phyloP scores from a whole-genome alignment of 2,797 vertebrate species.

The Mus minutoides region DNA sequence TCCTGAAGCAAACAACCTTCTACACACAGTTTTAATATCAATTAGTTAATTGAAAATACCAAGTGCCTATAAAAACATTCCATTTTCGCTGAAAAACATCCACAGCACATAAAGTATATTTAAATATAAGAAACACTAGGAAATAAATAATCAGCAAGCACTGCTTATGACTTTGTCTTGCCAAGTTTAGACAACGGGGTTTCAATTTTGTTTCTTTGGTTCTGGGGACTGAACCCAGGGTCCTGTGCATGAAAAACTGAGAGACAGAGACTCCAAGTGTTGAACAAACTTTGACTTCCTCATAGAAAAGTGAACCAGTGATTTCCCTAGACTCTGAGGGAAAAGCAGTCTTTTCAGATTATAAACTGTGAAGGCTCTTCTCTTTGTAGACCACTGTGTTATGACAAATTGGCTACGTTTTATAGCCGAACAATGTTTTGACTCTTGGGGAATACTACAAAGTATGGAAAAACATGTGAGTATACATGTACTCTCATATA shows the following conservation, averaged over 20 bases:
- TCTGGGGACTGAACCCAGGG: background rate
- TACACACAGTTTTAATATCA: background rate
- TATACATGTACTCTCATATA: background rate
- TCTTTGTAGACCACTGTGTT: constrained; percentile 12
- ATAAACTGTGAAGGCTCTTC: background rate
- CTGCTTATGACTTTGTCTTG: constrained; percentile 4
- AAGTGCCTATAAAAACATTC: background rate
- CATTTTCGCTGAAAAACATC: background rate
- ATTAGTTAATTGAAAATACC: constrained; percentile 26
- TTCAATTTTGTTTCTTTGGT: background rate
- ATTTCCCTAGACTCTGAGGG: constrained; percentile 45
- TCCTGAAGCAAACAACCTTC: constrained; percentile 10
- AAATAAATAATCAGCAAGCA: background rate
- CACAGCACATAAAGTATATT: background rate
- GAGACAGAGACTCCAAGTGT: background rate
- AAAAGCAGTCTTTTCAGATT: background rate
- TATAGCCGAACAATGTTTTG: background rate
- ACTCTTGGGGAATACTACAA: constrained; percentile 22
- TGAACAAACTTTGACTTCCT: constrained; percentile 38
- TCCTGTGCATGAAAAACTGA: background rate
- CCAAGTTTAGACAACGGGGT: background rate
- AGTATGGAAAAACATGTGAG: background rate
- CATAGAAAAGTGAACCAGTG: constrained; percentile 35
- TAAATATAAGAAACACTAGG: background rate
- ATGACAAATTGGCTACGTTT: background rate